Percentiles rank a stretch among this genome's conserved stretches.
These are phyloP conservation scores for Argynnis bischoffii DNA, from an alignment of 2,888 invertebrate species.

Conservation along the genomic window DNA sequence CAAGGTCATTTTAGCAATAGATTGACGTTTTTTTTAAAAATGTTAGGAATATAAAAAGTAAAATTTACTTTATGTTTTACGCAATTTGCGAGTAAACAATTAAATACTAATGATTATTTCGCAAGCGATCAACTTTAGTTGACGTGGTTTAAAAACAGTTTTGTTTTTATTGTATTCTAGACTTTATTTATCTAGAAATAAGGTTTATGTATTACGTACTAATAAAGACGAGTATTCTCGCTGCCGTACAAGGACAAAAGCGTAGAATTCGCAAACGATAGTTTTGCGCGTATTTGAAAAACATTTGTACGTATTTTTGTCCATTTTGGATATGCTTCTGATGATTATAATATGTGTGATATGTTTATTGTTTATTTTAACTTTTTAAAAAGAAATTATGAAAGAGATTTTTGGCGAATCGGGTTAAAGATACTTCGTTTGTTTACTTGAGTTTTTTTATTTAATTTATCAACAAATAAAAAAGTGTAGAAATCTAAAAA, in stretches of 20 bases:
- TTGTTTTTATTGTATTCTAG: background rate
- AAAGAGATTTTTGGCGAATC: background rate
- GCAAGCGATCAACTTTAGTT: slow-evolving; percentile 1
- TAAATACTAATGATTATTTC: slow-evolving; percentile 8
- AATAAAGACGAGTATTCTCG: background rate
- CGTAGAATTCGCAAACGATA: slow-evolving; percentile 11
- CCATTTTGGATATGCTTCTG: background rate
- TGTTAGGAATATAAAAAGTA: background rate
- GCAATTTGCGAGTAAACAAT: slow-evolving; percentile 18
- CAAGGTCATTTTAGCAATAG: background rate
- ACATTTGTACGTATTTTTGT: slow-evolving; percentile 4
- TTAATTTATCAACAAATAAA: background rate
- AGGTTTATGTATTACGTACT: background rate
- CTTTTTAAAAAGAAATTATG: background rate
- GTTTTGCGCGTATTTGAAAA: slow-evolving; percentile 5
- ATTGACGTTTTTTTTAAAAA: background rate
- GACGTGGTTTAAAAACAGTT: background rate
- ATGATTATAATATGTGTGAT: background rate
- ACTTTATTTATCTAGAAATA: background rate
- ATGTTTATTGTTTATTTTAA: background rate
- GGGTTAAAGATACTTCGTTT: background rate
- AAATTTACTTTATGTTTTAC: slow-evolving; percentile 11
- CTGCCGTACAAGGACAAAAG: slow-evolving; percentile 5
- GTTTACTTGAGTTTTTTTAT: background rate
- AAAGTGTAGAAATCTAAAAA: background rate